Conservation (phyloP, 1,140 invertebrate species). For the Drosophila pseudoobscura region DNA sequence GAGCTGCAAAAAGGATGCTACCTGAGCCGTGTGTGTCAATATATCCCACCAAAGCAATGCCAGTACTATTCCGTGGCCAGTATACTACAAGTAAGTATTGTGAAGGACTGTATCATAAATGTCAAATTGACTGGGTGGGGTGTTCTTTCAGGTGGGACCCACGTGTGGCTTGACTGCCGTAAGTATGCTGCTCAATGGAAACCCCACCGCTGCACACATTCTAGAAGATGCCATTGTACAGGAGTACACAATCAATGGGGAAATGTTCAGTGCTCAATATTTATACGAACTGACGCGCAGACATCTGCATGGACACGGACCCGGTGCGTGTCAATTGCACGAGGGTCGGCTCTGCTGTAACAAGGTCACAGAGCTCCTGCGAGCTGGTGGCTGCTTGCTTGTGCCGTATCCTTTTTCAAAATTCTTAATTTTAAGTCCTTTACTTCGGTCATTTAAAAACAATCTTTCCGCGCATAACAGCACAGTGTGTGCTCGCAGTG, state of each 20-base stretch:
- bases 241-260: constrained; percentile 90
- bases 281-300: constrained; percentile 84
- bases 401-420: constrained; percentile 84
- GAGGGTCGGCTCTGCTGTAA: constrained; percentile 74
- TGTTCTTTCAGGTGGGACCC: constrained; percentile 83
- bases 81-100: constrained; percentile 52
- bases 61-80: constrained; percentile 59
- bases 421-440: neutral
- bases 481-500: constrained; percentile 17
- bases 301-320: constrained; percentile 18
- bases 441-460: neutral
- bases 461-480: constrained; percentile 14
- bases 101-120: too few species aligned
- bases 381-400: constrained; percentile 82
- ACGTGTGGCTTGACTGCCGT: constrained; percentile 93
- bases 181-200: constrained; percentile 86
- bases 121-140: too few species aligned
- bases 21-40: constrained; percentile 83
- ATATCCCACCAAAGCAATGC: constrained; percentile 54
- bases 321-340: constrained; percentile 41
- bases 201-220: too few species aligned
- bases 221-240: constrained; percentile 29
- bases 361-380: constrained; percentile 79
- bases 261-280: constrained; percentile 92
- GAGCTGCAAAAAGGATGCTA: constrained; percentile 84